Base-by-base conservation (phyloP, 2,888 invertebrate species). In the Frankliniella intonsa region DNA sequence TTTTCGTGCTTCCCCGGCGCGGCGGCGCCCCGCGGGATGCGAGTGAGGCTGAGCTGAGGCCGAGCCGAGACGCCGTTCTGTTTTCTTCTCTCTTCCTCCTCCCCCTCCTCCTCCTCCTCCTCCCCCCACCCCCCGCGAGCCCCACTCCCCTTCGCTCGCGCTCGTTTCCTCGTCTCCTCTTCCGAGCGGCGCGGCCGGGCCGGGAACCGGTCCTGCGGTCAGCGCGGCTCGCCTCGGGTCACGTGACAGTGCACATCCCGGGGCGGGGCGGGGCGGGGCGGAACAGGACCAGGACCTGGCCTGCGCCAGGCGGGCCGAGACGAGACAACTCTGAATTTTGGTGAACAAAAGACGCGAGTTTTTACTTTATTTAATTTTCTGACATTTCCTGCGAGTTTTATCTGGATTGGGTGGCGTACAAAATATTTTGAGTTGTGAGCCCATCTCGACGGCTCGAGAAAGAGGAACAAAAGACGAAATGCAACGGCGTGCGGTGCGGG, bases 131-230 rank as follows among this genome's bases (percentile, higher is more conserved):
- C n/a, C n/a, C n/a, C n/a, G n/a, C 38, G 5, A 38, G 38, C 38
- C 38, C 38, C 38, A 38, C 2, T 38, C 38, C 38, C 38, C 38
- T 38, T 38, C 38, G 3, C 38, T 38, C 38, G 38, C 62, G n/a
- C 62, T 17, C 62, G 62, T n/a, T 62, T 62, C 62, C 62, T 62
- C 62, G 62, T 62, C 62, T n/a, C 62, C 62, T 62, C 62, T 14
- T 62, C 62, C 14, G 62, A 62, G 17, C 17, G 62, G n/a, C n/a
- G n/a, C 14, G 14, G 55, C 55, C 55, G 55, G 55, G 25, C 69
- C 69, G 22, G 62, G 25, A 76, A 76, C 69, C 69, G 69, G 69
- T 76, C 69, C 69, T 76, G 69, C 25, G 69, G 69, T 76, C 69
- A 10, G 17, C 17, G 9, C 55, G 38, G 38, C 38, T 38, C 38